These are phyloP conservation scores for Harpagoxenus sublaevis DNA, from an alignment of 2,888 invertebrate genomes.

Conservation along the genomic window DNA sequence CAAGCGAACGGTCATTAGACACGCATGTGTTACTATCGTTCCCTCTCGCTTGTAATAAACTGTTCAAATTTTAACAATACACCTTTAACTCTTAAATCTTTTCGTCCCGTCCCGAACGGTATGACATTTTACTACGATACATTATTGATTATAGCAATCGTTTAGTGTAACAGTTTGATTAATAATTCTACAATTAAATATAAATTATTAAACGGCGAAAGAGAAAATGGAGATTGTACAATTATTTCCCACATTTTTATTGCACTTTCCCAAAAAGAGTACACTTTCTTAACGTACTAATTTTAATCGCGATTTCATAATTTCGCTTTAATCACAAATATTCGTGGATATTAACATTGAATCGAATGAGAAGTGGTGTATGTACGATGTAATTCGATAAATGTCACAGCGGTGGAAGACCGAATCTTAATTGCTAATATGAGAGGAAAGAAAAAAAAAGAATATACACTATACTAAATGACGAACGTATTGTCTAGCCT, in stretches of 20 bases:
- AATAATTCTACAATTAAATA: background rate
- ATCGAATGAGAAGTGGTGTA: constrained; percentile 49
- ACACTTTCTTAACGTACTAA: constrained; percentile 76
- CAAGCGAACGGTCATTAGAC: constrained; percentile 60
- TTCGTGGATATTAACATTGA: constrained; percentile 57
- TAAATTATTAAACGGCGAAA: background rate
- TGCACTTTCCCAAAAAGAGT: constrained; percentile 84
- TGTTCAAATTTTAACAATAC: constrained; percentile 77
- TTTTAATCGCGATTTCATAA: constrained; percentile 64
- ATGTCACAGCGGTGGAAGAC: constrained; percentile 68
- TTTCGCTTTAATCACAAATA: constrained; percentile 65
- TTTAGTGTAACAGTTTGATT: background rate
- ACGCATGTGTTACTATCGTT: constrained; percentile 74
- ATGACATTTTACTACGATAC: background rate
- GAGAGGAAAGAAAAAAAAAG: constrained; percentile 61
- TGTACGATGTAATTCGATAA: constrained; percentile 38
- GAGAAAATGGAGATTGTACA: background rate
- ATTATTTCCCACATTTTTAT: constrained; percentile 81
- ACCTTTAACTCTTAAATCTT: constrained; percentile 54
- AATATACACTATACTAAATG: constrained; percentile 62
- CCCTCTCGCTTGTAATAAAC: constrained; percentile 79
- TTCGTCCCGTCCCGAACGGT: background rate
- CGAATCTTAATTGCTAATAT: constrained; percentile 68
- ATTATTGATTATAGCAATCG: background rate
- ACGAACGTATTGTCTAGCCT: constrained; percentile 74